A percentile compares a stretch with the other conserved stretches of the same genome.
phyloP scores from a whole-genome alignment of 2,113 vertebrate species.

The Phalacrocorax pelagicus region DNA sequence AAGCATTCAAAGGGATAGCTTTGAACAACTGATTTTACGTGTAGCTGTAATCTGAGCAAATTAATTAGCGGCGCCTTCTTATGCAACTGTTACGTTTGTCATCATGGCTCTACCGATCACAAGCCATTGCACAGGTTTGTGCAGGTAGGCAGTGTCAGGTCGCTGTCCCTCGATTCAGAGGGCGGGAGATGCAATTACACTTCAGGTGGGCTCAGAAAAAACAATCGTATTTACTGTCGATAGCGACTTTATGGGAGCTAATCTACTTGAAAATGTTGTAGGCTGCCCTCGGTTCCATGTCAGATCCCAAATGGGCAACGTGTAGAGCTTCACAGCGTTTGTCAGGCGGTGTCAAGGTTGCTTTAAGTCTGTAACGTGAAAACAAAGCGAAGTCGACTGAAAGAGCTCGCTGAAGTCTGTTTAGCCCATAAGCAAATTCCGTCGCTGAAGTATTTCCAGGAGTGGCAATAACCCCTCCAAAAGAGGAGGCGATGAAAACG shows the following conservation, averaged over 20 bases:
- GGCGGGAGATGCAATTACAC: background rate
- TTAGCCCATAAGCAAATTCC: slow-evolving; percentile 77
- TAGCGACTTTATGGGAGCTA: background rate
- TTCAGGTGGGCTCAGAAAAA: background rate
- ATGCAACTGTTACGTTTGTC: background rate
- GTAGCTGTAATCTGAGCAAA: slow-evolving; percentile 25
- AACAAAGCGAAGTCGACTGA: slow-evolving; percentile 75
- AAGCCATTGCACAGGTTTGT: background rate
- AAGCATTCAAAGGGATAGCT: background rate
- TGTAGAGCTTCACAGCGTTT: slow-evolving; percentile 61
- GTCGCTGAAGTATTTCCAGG: slow-evolving; percentile 79
- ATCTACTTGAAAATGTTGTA: background rate
- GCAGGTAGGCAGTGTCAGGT: background rate
- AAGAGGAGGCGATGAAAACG: slow-evolving; percentile 71
- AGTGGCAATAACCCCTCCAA: slow-evolving; percentile 70
- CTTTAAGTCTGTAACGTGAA: slow-evolving; percentile 79
- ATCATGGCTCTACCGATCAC: background rate
- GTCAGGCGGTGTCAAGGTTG: slow-evolving; percentile 61
- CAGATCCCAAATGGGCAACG: slow-evolving; percentile 58
- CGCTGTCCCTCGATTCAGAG: background rate
- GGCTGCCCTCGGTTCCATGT: background rate
- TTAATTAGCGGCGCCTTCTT: slow-evolving; percentile 30
- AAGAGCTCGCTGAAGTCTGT: slow-evolving; percentile 65
- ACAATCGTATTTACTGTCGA: background rate
- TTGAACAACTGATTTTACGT: background rate